phyloP scores from a whole-genome alignment of 2,113 vertebrate genomes.

The Brachyhypopomus occidentalis region DNA sequence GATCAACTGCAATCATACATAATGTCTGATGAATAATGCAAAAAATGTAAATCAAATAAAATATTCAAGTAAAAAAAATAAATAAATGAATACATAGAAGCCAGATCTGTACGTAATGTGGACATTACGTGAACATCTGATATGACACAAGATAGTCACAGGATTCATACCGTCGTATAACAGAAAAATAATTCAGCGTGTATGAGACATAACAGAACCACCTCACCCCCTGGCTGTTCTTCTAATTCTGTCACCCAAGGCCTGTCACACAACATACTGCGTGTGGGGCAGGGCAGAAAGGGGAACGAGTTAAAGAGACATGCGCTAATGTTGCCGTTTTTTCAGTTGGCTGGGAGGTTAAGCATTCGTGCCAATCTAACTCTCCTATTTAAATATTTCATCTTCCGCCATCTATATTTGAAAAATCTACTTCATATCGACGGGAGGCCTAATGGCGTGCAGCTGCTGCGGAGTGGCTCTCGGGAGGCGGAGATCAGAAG shows the following conservation, averaged over 20 bases:
- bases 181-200: not conserved
- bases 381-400: conserved; percentile 49
- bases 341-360: conserved; percentile 34
- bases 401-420: conserved; percentile 50
- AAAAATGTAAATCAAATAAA: too few species aligned
- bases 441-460: conserved; percentile 35
- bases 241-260: conserved; percentile 13
- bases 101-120: not conserved
- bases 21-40: too few species aligned
- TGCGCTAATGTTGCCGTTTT: conserved; percentile 40
- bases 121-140: not conserved
- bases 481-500: not conserved
- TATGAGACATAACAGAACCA: not conserved
- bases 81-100: too few species aligned
- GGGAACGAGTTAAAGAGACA: conserved; percentile 31
- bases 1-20: too few species aligned
- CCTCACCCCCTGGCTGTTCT: conserved; percentile 22
- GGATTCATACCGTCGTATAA: not conserved
- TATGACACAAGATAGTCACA: not conserved
- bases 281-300: conserved; percentile 13
- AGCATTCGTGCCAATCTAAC: conserved; percentile 41
- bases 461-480: conserved; percentile 1
- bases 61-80: too few species aligned
- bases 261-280: conserved; percentile 13
- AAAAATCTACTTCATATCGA: conserved; percentile 43